Evolutionary conservation across 2,888 invertebrate species (phyloP).

Genomic region (Tinea semifulvella): DNA sequence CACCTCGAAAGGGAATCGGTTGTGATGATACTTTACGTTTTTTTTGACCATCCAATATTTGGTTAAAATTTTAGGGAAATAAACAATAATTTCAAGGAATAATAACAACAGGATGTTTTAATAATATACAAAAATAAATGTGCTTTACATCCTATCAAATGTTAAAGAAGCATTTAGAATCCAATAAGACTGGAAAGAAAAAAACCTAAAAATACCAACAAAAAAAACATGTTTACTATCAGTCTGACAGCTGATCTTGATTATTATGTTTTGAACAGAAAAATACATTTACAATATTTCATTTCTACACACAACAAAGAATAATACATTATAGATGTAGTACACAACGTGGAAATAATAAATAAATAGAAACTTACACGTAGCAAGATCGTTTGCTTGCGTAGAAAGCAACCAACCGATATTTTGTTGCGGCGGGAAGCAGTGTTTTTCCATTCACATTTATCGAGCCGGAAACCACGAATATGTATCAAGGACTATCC

Average conservation of each 20-base stretch:
- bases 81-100: no score
- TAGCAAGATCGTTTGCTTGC: constrained; percentile 47
- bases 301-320: no score
- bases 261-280: constrained; percentile 11
- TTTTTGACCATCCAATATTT: no score
- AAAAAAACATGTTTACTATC: constrained; percentile 41
- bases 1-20: no score
- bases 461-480: constrained; percentile 27
- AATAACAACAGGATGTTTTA: no score
- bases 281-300: not conserved
- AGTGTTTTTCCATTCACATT: constrained; percentile 52
- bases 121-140: constrained; percentile 16
- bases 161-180: constrained; percentile 21
- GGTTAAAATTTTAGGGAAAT: no score
- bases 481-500: constrained; percentile 35
- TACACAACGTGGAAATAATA: constrained; percentile 17
- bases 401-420: constrained; percentile 58
- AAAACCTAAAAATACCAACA: constrained; percentile 34
- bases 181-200: constrained; percentile 30
- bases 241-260: constrained; percentile 28
- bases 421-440: constrained; percentile 44
- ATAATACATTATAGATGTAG: no score
- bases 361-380: constrained; percentile 58
- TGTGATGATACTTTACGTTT: no score
- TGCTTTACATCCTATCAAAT: no score